phyloP scores from a whole-genome alignment of 1,140 invertebrate species.

The Drosophila bifasciata region DNA sequence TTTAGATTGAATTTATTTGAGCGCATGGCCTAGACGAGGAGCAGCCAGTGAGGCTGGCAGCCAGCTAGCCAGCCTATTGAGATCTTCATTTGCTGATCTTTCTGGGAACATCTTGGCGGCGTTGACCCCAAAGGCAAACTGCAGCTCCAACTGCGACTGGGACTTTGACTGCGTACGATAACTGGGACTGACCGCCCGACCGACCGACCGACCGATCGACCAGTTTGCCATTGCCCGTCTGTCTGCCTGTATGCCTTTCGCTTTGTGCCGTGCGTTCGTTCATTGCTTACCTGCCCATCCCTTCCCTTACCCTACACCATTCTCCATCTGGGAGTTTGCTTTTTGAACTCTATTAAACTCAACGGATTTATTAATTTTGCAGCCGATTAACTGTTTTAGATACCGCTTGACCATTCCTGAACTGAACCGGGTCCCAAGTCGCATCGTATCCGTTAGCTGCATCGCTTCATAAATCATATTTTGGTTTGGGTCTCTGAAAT shows the following conservation, averaged over 20 bases:
- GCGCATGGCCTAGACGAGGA: conserved; percentile 75
- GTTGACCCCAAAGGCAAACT: conserved; percentile 74
- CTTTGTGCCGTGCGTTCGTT: conserved; percentile 42
- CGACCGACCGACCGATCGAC: too few relatives aligned
- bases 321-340: conserved; percentile 26
- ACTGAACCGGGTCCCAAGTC: conserved; percentile 16
- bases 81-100: conserved; percentile 83
- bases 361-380: conserved; percentile 80
- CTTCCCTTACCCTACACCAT: too few relatives aligned
- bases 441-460: conserved; percentile 62
- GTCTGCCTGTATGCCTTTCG: conserved; percentile 35
- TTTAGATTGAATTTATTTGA: conserved; percentile 83
- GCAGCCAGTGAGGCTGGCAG: conserved; percentile 51
- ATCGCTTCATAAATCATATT: conserved; percentile 76
- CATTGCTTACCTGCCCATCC: conserved; percentile 2
- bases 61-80: conserved; percentile 58
- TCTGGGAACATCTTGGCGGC: conserved; percentile 81
- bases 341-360: conserved; percentile 82
- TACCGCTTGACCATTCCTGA: conserved; percentile 67
- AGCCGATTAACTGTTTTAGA: conserved; percentile 81
- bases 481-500: conserved; percentile 52
- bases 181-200: conserved; percentile 39
- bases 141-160: conserved; percentile 25
- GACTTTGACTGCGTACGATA: conserved; percentile 47
- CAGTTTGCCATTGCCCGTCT: conserved; percentile 13